Evolutionary conservation across 2,888 invertebrate genomes (phyloP).

Genomic region (Ellobium chinense): DNA sequence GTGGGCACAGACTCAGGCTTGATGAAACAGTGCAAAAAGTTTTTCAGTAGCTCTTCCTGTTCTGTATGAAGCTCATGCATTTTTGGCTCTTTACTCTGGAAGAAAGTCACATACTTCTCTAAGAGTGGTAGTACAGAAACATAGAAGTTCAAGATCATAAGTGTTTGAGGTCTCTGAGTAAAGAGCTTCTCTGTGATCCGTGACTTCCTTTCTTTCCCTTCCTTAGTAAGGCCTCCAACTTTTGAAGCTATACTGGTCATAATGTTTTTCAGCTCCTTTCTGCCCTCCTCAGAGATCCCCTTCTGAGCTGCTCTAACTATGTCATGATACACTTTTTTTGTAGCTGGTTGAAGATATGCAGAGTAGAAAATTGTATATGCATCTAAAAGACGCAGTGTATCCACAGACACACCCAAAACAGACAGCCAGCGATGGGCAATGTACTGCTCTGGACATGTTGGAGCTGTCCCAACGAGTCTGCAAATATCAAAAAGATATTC

Average conservation of each 20-base stretch:
- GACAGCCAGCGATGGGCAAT: conserved; percentile 57
- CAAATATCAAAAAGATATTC: conserved; percentile 34
- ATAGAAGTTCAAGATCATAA: conserved; percentile 27
- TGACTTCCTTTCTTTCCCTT: conserved; percentile 3
- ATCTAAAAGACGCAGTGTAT: not conserved
- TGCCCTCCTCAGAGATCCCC: not conserved
- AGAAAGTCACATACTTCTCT: conserved; percentile 45
- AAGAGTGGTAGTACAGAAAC: conserved; percentile 32
- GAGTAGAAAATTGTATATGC: not conserved
- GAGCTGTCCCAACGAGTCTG: conserved; percentile 40
- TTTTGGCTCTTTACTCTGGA: conserved; percentile 43
- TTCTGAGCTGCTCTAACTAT: not conserved
- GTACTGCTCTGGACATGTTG: conserved; percentile 50
- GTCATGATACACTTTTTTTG: not conserved
- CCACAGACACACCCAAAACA: conserved; percentile 27
- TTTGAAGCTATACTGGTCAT: not conserved
- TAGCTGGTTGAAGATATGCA: not conserved
- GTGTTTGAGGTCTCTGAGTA: not conserved
- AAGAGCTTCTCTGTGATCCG: conserved; percentile 2
- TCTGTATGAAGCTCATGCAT: conserved; percentile 45
- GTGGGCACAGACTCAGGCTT: conserved; percentile 28
- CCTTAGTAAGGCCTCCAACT: conserved; percentile 8
- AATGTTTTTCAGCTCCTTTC: not conserved
- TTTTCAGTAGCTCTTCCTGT: conserved; percentile 41
- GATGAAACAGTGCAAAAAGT: conserved; percentile 45